Conservation (phyloP, 2,888 invertebrate genomes). For the Drosophila algonquin region DNA sequence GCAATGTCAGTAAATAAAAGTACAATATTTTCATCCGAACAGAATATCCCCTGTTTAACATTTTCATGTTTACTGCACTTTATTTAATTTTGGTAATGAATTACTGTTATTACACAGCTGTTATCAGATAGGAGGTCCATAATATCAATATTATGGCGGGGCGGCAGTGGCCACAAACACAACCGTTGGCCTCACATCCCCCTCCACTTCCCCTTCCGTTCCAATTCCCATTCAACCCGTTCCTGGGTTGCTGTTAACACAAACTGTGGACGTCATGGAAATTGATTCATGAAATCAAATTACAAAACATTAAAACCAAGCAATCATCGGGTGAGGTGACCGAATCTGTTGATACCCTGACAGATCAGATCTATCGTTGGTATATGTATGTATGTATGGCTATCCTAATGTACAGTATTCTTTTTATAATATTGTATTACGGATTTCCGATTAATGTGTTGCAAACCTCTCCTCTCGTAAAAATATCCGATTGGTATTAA, state of each 20-base stretch:
- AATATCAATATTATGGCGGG: not conserved
- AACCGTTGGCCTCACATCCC: not conserved
- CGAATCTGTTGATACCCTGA: not conserved
- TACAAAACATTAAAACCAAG: slow-evolving; percentile 37
- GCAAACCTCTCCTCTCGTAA: not conserved
- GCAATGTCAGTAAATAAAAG: not conserved
- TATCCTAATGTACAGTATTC: no score
- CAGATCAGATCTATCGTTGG: not conserved
- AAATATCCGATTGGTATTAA: not conserved
- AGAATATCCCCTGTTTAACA: not conserved
- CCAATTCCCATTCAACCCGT: not conserved
- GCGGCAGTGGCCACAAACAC: not conserved
- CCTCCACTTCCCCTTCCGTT: not conserved
- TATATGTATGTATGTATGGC: not conserved
- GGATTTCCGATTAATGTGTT: no score
- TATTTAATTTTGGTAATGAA: not conserved
- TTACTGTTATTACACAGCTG: not conserved
- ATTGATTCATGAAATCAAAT: slow-evolving; percentile 43
- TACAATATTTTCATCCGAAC: not conserved
- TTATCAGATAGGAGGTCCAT: not conserved
- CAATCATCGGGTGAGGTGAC: not conserved
- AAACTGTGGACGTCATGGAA: slow-evolving; percentile 14
- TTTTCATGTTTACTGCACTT: not conserved
- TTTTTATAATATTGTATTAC: no score
- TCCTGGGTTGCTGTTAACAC: slow-evolving; percentile 1